Evolutionary conservation across 1,140 invertebrate species (phyloP), one percentile per base, ranked within the genome.

Genomic region (Hyphantria cunea): DNA sequence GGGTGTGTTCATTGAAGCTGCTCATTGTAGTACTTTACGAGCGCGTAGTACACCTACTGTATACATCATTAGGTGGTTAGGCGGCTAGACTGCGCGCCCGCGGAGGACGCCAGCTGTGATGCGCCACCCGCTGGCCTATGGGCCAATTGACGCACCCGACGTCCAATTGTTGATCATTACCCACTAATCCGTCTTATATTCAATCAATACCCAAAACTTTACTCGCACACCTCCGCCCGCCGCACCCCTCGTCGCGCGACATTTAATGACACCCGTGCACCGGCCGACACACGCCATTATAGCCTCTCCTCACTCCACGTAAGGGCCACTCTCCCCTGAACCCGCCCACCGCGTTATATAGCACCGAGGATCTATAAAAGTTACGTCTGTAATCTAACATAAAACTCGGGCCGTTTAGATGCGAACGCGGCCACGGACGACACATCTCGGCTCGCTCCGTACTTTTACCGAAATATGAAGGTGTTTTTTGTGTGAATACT

Each of bases 361-460:
- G 88, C 86, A 89, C 86, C 82, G 88, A 90, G 86, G 88, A 90
- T 90, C 88, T 90, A 90, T 90, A 90, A 90, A 90, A 90, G 88
- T 90, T 90, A 90, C 88, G 88, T 90, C 88, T 90, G 88, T 90
- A 90, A 90, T 90, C 88, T 90, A 90, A 90, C 88, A 90, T 90
- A 90, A 90, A 90, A 90, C 83, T 90, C 88, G 84, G 86, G 84
- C 88, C 88, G 88, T 89, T 90, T 90, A 90, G 88, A 90, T 90
- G 88, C 85, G 88, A 89, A 90, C 84, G 86, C 87, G 86, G 86
- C 80, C 80, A 86, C 84, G 86, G 86, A 86, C 86, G 87, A 89
- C 86, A 90, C 88, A 90, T 90, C 88, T 90, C 88, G 78, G 76
- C 65, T 80, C 82, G 88, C 88, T 90, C 88, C 88, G 88, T 78